Evolutionary conservation across 23 tunicate species (phyloP), one percentile per base, ranked within the genome.

Genomic region (Halocynthia roretzi): DNA sequence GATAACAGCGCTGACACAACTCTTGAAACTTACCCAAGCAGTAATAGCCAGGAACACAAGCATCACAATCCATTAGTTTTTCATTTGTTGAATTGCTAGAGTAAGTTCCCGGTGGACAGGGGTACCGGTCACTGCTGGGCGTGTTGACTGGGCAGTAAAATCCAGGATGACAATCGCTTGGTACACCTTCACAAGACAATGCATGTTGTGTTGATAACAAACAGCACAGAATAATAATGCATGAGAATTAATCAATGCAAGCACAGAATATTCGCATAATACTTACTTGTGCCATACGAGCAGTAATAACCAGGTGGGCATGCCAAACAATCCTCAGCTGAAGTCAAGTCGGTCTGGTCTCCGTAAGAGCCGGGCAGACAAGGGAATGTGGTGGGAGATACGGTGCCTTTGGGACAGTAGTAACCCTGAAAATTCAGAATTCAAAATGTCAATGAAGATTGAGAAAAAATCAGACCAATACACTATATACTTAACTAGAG

Each of bases 341-440:
- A n/a, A 52, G 52, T 63, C 52, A 87, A 57, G 57, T 94, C 78
- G 5, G 96, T 88, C 7, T 19, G 20, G 23, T 71, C 67, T 10
- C 80, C 85, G 84, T 53, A 88, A n/a, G 90, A 74, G 7, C 99
- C 99, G n/a, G 99, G 85, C 58, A 76, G 99, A 70, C 99, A 94
- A 23, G 84, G 67, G 65, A 64, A 94, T 61, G 95, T 87, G 17
- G 62, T 61, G 19, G 99, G 91, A 7, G 50, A n/a, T n/a, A 66
- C 67, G 7, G 95, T 88, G 10, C 99, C 95, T 17, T 53, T 48
- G 10, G 95, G 91, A 71, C 99, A 94, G 79, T 85, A 88, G 64
- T 94, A 86, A 50, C 99, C 99, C 91, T 94, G 67, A 49, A 15
- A 54, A 58, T 31, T 60, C 19, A 21, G 63, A 15, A 31, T 23